These are phyloP conservation scores for Parnassius orleans DNA, from an alignment of 2,888 invertebrate genomes.

Conservation along the genomic window DNA sequence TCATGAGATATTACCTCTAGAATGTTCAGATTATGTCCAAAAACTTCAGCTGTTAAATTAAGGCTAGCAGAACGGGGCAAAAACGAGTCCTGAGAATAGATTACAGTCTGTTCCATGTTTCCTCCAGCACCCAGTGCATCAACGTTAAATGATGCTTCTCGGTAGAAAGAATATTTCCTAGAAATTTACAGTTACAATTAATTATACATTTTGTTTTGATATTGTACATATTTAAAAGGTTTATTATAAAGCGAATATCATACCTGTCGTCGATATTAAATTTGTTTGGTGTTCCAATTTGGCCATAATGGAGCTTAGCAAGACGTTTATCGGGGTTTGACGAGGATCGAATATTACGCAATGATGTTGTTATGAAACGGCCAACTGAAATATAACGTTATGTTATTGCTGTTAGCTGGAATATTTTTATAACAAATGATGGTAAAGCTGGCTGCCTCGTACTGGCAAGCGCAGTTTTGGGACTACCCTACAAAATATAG, in stretches of 20 bases:
- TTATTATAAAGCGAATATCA: conserved; percentile 36
- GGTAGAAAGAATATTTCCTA: conserved; percentile 89
- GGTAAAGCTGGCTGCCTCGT: too few species aligned
- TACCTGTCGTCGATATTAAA: conserved; percentile 85
- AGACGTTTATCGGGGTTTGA: conserved; percentile 87
- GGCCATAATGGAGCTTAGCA: conserved; percentile 75
- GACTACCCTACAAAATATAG: too few species aligned
- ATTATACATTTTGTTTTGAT: too few species aligned
- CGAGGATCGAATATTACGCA: conserved; percentile 88
- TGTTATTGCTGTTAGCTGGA: too few species aligned
- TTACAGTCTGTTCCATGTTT: conserved; percentile 85
- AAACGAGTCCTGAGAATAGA: conserved; percentile 92
- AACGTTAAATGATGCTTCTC: conserved; percentile 86
- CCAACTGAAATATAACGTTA: conserved; percentile 80
- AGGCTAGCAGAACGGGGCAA: conserved; percentile 86
- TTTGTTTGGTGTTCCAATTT: conserved; percentile 76
- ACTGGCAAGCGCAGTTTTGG: too few species aligned
- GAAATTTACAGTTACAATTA: conserved; percentile 15
- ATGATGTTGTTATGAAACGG: conserved; percentile 90
- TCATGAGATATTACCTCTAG: conserved; percentile 79
- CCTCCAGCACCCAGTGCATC: conserved; percentile 86
- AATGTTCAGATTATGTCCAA: conserved; percentile 89
- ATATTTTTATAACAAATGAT: too few species aligned
- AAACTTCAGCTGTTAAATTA: conserved; percentile 88
- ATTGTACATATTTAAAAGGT: background rate